Evolutionary conservation across 2,888 invertebrate species (phyloP), one percentile per base, ranked within the genome.

Genomic region (Caenorhabditis imperialis): DNA sequence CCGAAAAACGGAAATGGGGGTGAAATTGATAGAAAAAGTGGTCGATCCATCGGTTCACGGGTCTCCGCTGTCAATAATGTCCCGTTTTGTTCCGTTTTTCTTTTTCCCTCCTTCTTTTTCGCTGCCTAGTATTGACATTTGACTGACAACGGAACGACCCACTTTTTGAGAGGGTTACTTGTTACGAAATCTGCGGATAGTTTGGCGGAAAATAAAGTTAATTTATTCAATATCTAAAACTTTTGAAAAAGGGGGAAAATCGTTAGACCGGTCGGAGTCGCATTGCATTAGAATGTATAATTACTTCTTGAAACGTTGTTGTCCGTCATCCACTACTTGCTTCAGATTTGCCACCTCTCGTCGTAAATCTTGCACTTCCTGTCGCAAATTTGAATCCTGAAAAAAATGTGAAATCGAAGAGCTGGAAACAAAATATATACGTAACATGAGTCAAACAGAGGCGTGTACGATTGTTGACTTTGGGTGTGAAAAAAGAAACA

Each of bases 281-380:
- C 47, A 57, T 55, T 22, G 47, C 22, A 57, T 42, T 42, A 42
- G 25, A 27, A 25, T n/a, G 37, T 57, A 65, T 57, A 44, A 55
- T 62, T 40, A 57, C 33, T 38, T 23, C 55, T 67, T 74, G 42
- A 53, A 62, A 37, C 63, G 58, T 33, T 72, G 58, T 33, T 72
- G 65, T 57, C 73, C 77, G 38, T 67, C 76, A 30, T 80, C 61
- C 23, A 82, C 78, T 22, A 81, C 77, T 42, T 77, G 75, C 50
- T 79, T 81, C 57, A 82, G 78, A 40, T 75, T 80, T 30, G 77
- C 70, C 23, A 82, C 82, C 47, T 82, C 82, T 53, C 74, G 42
- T 38, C 81, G 71, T 37, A 82, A 69, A 38, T 77, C 73, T 37
- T 72, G 70, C 25, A 82, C 77, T 70, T 82, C 82, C 33, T 67